Evolutionary conservation across 2,797 vertebrate species (phyloP).

Genomic region (Ataeniobius toweri): DNA sequence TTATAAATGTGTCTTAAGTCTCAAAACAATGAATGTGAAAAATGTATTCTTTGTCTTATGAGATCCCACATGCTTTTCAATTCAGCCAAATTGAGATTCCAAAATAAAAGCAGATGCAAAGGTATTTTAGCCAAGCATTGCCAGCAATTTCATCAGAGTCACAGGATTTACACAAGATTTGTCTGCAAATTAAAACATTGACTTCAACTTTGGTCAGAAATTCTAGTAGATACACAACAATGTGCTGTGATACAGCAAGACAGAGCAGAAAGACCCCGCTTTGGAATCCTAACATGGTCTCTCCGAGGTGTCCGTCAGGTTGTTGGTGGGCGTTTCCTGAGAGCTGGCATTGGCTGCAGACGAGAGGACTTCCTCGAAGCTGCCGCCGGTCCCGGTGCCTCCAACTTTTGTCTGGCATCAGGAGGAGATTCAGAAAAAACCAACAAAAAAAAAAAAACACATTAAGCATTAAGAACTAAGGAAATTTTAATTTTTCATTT

Average conservation of each 20-base stretch:
- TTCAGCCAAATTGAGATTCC: neutral
- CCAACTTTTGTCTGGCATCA: slow-evolving; percentile 90
- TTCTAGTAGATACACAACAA: slow-evolving; percentile 17
- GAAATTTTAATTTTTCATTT: no score
- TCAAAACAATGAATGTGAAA: neutral
- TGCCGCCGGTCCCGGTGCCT: slow-evolving; percentile 78
- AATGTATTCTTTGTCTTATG: slow-evolving; percentile 1
- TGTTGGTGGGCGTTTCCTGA: slow-evolving; percentile 83
- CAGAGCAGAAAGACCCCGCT: slow-evolving; percentile 20
- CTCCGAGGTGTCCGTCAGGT: slow-evolving; percentile 76
- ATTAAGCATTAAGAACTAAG: neutral
- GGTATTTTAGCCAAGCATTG: slow-evolving; percentile 2
- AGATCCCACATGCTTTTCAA: neutral
- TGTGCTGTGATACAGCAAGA: slow-evolving; percentile 30
- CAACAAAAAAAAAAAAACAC: neutral
- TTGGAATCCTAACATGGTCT: slow-evolving; percentile 77
- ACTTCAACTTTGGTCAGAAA: slow-evolving; percentile 35
- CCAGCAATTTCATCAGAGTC: slow-evolving; percentile 9
- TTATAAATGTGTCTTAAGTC: neutral
- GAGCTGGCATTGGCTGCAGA: slow-evolving; percentile 91
- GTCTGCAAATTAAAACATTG: slow-evolving; percentile 11
- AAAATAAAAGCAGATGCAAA: slow-evolving; percentile 8
- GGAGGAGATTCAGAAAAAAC: slow-evolving; percentile 10
- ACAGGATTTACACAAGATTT: slow-evolving; percentile 6
- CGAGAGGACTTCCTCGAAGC: slow-evolving; percentile 95